Evolutionary conservation across 2,113 vertebrate species (phyloP), one percentile per base, ranked within the genome.

Genomic region (Leuciscus idus): DNA sequence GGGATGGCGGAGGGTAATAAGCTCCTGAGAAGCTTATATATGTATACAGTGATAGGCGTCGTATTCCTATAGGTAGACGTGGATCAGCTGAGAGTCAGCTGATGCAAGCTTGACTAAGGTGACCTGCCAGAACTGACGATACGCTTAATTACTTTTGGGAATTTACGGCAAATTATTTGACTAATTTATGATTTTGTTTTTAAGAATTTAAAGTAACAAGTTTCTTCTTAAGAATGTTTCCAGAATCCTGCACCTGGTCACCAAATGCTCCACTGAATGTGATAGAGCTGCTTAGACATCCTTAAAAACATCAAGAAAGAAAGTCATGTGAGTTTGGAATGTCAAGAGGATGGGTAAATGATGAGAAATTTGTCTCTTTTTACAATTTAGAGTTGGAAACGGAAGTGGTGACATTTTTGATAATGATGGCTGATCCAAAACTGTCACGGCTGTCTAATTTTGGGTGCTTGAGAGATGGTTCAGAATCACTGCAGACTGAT

Each of bases 371-470:
- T 48, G 13, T 46, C 74, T 50, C 19, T 76, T 52, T 76, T 28
- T 28, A 80, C 10, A 57, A 83, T 73, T 39, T 57, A 17, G 50
- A 73, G 12, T 28, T 70, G 43, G 46, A 82, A 70, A 43, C 11
- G 11, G 77, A 80, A 39, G 77, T 80, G 76, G 77, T 36, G 21
- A 59, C 52, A 59, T 73, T 33, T 73, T 9, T 83, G 28, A 52
- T 55, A 83, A 70, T 13, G 2, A 55, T 33, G 43, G 12, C 50
- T 73, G 68, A 57, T 59, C 81, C 68, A 84, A 73, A 59, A 84
- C 48, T 73, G 81, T 59, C 81, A 73, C 23, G 19, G 43, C 30
- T 83, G 68, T 83, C 68, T 84, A 72, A 84, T 84, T 72, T 73
- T 36, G 52, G 33, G 59, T 84, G 81, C 50, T 84, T 73, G 50